Evolutionary conservation across 2,797 vertebrate genomes (phyloP), one percentile per base, ranked within the genome.

Genomic region (Enteromius mattozi): DNA sequence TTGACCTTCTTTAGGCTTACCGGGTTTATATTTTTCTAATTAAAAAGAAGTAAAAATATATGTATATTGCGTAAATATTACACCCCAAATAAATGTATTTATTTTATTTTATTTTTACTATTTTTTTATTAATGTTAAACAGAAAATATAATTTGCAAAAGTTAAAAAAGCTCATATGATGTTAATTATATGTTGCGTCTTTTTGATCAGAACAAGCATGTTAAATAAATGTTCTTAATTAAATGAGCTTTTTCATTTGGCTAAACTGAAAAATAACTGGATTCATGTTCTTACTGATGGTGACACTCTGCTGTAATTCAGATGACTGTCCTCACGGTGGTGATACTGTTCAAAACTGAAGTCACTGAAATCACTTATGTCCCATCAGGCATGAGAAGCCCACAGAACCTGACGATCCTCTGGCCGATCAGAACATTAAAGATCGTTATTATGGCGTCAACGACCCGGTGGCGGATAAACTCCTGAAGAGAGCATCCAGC

Each of bases 401-500:
- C 72, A 99, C 98, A 27, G 98, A 99, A 89, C 97, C 98, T 2
- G 97, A 99, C 0, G 98, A 99, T 79, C 97, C 98, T 9, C 95
- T 99, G 72, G 98, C 98, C 6, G 98, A 99, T 93, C 98, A 99
- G 91, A 99, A 99, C 91, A 99, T 99, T 70, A 99, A 99, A 90
- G 98, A 99, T 88, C 96, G 98, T 89, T 99, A 97, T 86, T 99
- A 99, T 3, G 98, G 98, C 63, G 98, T 99, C 88, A 99, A 99
- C 21, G 98, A 99, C 85, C 98, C 98, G 0, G 98, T 99, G 24
- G 98, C 98, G 63, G 97, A 99, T 92, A 99, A 99, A 89, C 95
- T 99, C 65, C 95, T 99, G 80, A 99, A 98, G 88, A 93, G 98
- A 86, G 98, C 97, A 0, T 98, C 98, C 4, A 97, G 97, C 47